A percentile compares a stretch with the other conserved stretches of the same genome.
Evolutionary conservation across 2,888 invertebrate species (phyloP).

Genomic region (Aromia moschata): DNA sequence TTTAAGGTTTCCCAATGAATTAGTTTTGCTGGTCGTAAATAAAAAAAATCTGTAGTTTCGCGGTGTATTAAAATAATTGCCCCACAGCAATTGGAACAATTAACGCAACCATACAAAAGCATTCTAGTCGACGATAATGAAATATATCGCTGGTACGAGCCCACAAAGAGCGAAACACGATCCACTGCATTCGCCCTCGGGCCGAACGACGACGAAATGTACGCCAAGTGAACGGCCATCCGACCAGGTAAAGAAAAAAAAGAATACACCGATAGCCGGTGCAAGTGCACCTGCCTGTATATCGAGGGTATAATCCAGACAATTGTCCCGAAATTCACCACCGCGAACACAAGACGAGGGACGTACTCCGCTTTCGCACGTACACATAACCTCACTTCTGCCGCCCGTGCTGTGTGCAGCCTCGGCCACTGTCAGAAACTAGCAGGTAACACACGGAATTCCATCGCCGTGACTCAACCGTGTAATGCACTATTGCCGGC

Average conservation of each 20-base stretch:
- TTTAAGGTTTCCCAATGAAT: not conserved
- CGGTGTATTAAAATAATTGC: not conserved
- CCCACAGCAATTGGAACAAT: too few species aligned
- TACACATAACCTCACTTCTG: conserved; percentile 45
- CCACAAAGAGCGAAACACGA: not conserved
- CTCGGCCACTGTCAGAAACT: conserved; percentile 27
- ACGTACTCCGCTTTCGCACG: conserved; percentile 23
- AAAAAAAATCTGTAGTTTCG: not conserved
- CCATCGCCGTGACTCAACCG: conserved; percentile 43
- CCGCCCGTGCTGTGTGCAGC: conserved; percentile 33
- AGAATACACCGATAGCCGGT: conserved; percentile 31
- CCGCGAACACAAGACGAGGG: conserved; percentile 21
- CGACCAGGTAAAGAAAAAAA: too few species aligned
- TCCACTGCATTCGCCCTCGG: not conserved
- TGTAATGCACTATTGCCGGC: conserved; percentile 23
- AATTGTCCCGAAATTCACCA: conserved; percentile 23
- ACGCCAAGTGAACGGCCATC: conserved; percentile 30
- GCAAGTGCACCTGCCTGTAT: conserved; percentile 32
- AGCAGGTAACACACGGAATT: conserved; percentile 41
- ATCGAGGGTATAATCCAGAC: conserved; percentile 13
- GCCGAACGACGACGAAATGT: conserved; percentile 26
- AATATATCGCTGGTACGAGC: not conserved
- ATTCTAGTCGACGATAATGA: not conserved
- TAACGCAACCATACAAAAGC: not conserved
- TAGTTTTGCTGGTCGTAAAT: not conserved